Base-by-base conservation (phyloP, 2,113 vertebrate species). In the Salvelinus alpinus region DNA sequence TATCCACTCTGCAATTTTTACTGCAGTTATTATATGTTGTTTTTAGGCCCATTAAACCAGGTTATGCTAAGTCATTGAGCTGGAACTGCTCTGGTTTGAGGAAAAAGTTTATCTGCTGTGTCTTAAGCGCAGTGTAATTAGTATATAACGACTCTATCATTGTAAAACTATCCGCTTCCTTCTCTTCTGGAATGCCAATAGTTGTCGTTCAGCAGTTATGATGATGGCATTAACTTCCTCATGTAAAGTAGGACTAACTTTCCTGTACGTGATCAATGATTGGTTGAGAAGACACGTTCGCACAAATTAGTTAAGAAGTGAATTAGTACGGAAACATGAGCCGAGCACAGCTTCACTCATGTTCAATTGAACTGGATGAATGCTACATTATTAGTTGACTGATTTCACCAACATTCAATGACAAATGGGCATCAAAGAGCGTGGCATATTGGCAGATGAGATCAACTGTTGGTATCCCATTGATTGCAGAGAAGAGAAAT, bases 21-120 rank as follows among this genome's bases (percentile, higher is more conserved):
- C 70, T 82, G 81, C 83, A 84, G 85, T 88, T 85, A 85, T 77
- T 79, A 79, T 82, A 84, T 84, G 80, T 54, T 54, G 38, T 44
- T 44, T 44, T 44, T 44, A 54, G 51, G 51, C 12, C 16, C 51
- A 54, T 18, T 54, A 18, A 54, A 54, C 51, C 1, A 18, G 13
- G 51, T 18, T 18, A 54, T 54, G 51, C 51, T 54, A 18, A 1
- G 13, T 18, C 51, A 5, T 4, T 54, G 16, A 18, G 51, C 51
- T 54, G 5, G 51, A 54, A 18, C 51, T 54, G 51, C 16, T 54
- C 3, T 16, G 51, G 51, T 54, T 54, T 54, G 16, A 54, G 16
- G 51, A 44, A 44, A 11, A 11, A 3, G 54, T 57, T 6, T 57
- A 14, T 18, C 20, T 20, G 20, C 4, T 4, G 54, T 57, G 54